A percentile compares a stretch with the other conserved stretches of the same genome.
These are phyloP conservation scores for Phoebastria nigripes DNA, from an alignment of 2,797 vertebrate genomes.

Conservation along the genomic window DNA sequence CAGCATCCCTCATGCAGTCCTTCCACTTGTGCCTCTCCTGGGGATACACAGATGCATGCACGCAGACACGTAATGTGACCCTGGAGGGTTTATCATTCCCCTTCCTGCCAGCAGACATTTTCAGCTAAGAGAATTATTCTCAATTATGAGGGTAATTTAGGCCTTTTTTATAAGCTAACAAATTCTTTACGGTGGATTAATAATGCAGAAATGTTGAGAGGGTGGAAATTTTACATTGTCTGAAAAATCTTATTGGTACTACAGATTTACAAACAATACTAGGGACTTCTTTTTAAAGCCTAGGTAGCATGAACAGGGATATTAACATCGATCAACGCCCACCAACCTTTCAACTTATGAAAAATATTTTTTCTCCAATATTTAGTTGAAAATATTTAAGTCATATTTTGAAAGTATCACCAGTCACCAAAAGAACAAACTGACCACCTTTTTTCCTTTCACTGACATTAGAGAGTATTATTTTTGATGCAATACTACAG, in stretches of 20 bases:
- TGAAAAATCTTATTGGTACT: not conserved
- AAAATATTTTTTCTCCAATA: not conserved
- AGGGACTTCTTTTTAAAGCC: not conserved
- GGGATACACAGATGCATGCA: not conserved
- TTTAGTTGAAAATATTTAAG: not conserved
- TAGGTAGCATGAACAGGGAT: not conserved
- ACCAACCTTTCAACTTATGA: not conserved
- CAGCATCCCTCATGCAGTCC: fast-evolving
- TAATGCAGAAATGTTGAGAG: not conserved
- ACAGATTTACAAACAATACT: not conserved
- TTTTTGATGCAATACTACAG: not conserved
- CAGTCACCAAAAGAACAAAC: not conserved
- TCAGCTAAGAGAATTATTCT: not conserved
- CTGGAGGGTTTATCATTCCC: not conserved
- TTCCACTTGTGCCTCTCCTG: not conserved
- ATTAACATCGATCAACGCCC: not conserved
- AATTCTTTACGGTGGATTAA: not conserved
- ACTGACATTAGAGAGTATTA: not conserved
- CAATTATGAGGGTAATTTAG: not conserved
- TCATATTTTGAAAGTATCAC: not conserved
- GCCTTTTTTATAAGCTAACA: not conserved
- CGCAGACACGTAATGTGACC: fast-evolving
- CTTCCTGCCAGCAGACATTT: not conserved
- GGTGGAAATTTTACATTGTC: not conserved
- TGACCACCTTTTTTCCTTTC: not conserved